A percentile compares a stretch with the other conserved stretches of the same genome.
Evolutionary conservation across 1,140 invertebrate genomes (phyloP).

Genomic region (Tetramorium alpestre): DNA sequence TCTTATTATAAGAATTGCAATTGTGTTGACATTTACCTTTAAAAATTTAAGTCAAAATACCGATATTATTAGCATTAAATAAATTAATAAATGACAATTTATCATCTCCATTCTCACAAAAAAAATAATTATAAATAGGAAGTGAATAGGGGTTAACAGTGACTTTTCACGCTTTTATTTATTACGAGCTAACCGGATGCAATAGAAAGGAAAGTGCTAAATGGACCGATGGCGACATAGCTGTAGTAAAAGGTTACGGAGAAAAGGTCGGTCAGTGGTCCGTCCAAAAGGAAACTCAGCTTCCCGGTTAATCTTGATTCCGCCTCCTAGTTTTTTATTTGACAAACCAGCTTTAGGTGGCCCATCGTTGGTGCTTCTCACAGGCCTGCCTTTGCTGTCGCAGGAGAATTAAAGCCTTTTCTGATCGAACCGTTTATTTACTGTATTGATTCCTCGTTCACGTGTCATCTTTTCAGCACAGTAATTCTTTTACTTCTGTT

Average conservation of each 20-base stretch:
- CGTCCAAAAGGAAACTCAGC: slow-evolving; percentile 60
- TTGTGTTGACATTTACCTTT: background rate
- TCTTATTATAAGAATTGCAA: background rate
- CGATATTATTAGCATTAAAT: background rate
- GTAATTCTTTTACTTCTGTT: background rate
- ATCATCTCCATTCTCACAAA: background rate
- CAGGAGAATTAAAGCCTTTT: slow-evolving; percentile 37
- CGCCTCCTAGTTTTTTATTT: slow-evolving; percentile 37
- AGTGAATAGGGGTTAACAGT: background rate
- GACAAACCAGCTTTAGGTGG: slow-evolving; percentile 23
- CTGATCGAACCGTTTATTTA: background rate
- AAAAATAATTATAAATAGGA: background rate
- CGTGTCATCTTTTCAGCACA: background rate
- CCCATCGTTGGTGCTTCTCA: background rate
- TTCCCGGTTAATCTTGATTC: slow-evolving; percentile 69
- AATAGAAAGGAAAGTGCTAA: slow-evolving; percentile 59
- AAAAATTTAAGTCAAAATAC: background rate
- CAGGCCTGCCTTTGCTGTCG: background rate
- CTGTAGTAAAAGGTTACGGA: slow-evolving; percentile 9
- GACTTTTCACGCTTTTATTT: slow-evolving; percentile 27
- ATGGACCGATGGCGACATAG: slow-evolving; percentile 52
- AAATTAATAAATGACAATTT: background rate
- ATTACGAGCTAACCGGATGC: slow-evolving; percentile 58
- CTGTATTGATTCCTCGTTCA: slow-evolving; percentile 49
- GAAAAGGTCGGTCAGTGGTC: slow-evolving; percentile 54